Evolutionary conservation across 2,888 invertebrate genomes (phyloP).

Genomic region (Chirona hameri): DNA sequence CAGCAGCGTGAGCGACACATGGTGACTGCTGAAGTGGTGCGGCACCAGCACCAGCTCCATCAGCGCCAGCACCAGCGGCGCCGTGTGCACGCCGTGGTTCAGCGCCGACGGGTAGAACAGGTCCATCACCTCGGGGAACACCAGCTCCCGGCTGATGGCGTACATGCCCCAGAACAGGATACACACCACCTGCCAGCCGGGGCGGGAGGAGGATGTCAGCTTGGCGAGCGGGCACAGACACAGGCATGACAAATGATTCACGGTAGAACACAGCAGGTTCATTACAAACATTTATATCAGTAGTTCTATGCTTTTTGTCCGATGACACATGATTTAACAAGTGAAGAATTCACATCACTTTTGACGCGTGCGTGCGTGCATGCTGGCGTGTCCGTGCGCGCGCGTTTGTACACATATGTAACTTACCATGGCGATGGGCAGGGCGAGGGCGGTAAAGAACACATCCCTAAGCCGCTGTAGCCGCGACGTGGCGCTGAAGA

Average conservation of each 20-base stretch:
- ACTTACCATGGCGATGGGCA: not conserved
- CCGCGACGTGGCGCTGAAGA: not conserved
- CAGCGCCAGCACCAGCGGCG: not conserved
- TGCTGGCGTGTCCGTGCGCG: too few species aligned
- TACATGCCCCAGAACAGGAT: slow-evolving; percentile 5
- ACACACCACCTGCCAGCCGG: not conserved
- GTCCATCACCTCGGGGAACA: slow-evolving; percentile 9
- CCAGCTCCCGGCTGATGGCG: slow-evolving; percentile 5
- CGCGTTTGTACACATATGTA: not conserved
- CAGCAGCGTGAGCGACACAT: not conserved
- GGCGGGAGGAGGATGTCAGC: too few species aligned
- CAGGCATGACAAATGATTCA: too few species aligned
- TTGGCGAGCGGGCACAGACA: too few species aligned
- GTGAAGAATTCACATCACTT: too few species aligned
- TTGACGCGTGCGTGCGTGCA: too few species aligned
- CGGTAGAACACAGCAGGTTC: too few species aligned
- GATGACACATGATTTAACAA: too few species aligned
- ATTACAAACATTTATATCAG: too few species aligned
- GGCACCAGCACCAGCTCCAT: not conserved
- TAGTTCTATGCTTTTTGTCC: too few species aligned
- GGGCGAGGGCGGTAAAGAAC: slow-evolving; percentile 5
- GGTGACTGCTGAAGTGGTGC: slow-evolving; percentile 2
- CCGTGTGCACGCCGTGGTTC: slow-evolving; percentile 3
- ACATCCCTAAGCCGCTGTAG: not conserved
- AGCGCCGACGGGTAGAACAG: slow-evolving; percentile 11